These are phyloP conservation scores for Suillia variegata DNA, from an alignment of 2,888 invertebrate species.

Conservation along the genomic window DNA sequence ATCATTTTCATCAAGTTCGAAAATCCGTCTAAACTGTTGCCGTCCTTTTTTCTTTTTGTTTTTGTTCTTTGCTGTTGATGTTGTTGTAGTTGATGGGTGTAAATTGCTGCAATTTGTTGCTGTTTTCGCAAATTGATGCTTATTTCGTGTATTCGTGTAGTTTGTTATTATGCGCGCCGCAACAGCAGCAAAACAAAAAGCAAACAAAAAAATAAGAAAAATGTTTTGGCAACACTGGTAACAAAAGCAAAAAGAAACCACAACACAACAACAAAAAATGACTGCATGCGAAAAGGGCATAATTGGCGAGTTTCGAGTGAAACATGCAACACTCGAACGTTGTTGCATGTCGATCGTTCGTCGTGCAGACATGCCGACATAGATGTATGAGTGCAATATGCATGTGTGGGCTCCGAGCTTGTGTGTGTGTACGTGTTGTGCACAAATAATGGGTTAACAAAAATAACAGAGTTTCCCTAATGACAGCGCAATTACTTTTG, in stretches of 20 bases:
- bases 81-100: conserved; percentile 23
- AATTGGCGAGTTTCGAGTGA: not conserved
- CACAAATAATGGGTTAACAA: not conserved
- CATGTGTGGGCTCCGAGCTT: too few relatives aligned
- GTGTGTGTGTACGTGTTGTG: not conserved
- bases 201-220: too few relatives aligned
- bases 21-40: not conserved
- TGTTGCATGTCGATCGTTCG: not conserved
- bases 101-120: conserved; percentile 55
- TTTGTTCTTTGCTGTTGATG: not conserved
- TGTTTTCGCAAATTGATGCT: conserved; percentile 52
- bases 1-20: not conserved
- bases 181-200: not conserved
- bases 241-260: too few relatives aligned
- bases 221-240: too few relatives aligned
- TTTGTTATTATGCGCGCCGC: conserved; percentile 11
- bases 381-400: too few relatives aligned
- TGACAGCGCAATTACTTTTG: not conserved
- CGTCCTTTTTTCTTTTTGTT: not conserved
- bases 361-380: too few relatives aligned
- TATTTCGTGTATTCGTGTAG: conserved; percentile 39
- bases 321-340: conserved; percentile 3
- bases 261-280: not conserved
- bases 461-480: not conserved
- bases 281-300: not conserved